A percentile compares a stretch with the other conserved stretches of the same genome.
Evolutionary conservation across 2,797 vertebrate genomes (phyloP).

Genomic region (Tangara arthus): DNA sequence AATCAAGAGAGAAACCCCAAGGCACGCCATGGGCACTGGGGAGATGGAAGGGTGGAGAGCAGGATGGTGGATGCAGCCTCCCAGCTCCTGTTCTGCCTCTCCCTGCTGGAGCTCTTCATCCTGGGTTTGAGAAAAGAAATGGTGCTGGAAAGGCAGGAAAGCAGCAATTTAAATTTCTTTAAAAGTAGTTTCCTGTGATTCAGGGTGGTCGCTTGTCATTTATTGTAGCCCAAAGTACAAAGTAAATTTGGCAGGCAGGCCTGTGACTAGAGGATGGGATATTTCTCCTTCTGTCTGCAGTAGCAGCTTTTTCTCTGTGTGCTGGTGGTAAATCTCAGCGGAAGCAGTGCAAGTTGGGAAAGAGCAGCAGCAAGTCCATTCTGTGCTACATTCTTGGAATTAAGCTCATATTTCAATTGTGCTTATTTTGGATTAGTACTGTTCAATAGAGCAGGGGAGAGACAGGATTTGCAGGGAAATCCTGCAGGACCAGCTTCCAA

Average conservation of each 20-base stretch:
- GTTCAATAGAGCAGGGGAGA: background rate
- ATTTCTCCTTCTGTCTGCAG: background rate
- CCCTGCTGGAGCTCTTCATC: rapidly evolving
- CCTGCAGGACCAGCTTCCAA: background rate
- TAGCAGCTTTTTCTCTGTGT: background rate
- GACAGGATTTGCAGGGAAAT: background rate
- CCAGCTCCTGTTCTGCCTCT: background rate
- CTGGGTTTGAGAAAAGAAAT: background rate
- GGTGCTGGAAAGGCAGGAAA: background rate
- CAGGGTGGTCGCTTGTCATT: background rate
- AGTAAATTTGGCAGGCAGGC: background rate
- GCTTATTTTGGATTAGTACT: background rate
- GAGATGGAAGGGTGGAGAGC: background rate
- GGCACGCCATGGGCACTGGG: rapidly evolving
- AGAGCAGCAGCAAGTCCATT: background rate
- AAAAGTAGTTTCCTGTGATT: background rate
- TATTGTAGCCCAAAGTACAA: background rate
- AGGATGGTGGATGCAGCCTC: background rate
- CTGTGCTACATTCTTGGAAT: background rate
- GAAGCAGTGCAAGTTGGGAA: background rate
- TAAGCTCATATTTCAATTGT: background rate
- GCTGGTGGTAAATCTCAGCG: background rate
- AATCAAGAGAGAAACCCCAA: background rate
- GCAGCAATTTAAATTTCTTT: background rate
- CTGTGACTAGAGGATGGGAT: background rate